phyloP scores from a whole-genome alignment of 2,888 invertebrate genomes.

The Eupithecia inturbata region DNA sequence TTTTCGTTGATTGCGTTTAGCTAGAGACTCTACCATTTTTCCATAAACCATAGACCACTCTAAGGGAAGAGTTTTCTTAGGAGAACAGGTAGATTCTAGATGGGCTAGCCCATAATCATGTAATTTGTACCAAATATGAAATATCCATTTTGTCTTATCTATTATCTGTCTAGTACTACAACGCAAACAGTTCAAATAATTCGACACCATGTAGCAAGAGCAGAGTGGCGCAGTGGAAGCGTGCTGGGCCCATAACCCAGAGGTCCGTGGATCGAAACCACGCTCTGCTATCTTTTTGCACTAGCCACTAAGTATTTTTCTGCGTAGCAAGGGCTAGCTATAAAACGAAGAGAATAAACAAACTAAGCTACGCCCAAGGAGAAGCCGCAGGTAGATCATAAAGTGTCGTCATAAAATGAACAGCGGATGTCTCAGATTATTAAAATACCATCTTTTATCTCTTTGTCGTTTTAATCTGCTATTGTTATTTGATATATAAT shows the following conservation, averaged over 20 bases:
- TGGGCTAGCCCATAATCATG: not conserved
- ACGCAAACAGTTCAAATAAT: not conserved
- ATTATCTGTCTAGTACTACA: not conserved
- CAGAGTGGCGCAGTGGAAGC: slow-evolving; percentile 93
- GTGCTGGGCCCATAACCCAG: slow-evolving; percentile 94
- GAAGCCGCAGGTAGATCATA: not conserved
- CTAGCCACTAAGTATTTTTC: not conserved
- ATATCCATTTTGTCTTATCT: not conserved
- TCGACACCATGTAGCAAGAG: slow-evolving; percentile 58
- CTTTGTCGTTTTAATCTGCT: slow-evolving; percentile 48
- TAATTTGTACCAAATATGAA: not conserved
- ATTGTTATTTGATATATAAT: slow-evolving; percentile 45
- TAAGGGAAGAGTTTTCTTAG: not conserved
- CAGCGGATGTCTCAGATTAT: slow-evolving; percentile 49
- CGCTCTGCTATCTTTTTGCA: slow-evolving; percentile 85
- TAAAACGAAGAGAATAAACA: not conserved
- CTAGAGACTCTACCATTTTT: not conserved
- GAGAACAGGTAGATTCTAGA: not conserved
- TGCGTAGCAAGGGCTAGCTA: not conserved
- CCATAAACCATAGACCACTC: not conserved
- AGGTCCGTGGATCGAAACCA: slow-evolving; percentile 96
- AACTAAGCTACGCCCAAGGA: not conserved
- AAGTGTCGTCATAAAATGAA: slow-evolving; percentile 33
- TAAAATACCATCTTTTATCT: slow-evolving; percentile 50
- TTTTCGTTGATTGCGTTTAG: not conserved